phyloP scores from a whole-genome alignment of 2,113 vertebrate genomes.

The Jaculus jaculus region DNA sequence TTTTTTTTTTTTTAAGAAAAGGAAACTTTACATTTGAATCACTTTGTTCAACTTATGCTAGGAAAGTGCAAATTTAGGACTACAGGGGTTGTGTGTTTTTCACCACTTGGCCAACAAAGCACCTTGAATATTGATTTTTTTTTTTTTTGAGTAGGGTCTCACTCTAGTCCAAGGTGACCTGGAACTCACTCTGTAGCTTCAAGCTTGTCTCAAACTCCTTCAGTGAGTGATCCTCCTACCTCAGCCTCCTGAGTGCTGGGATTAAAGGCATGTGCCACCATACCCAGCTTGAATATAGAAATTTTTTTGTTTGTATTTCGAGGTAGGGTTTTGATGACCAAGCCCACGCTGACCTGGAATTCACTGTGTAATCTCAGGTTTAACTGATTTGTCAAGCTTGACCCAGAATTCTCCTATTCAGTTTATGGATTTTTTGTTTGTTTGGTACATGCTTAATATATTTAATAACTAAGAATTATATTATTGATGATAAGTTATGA shows the following conservation, averaged over 20 bases:
- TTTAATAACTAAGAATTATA: not conserved
- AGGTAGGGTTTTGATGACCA: too few relatives aligned
- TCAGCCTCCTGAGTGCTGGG: too few relatives aligned
- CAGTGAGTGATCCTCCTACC: too few relatives aligned
- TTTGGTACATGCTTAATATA: not conserved
- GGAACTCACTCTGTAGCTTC: too few relatives aligned
- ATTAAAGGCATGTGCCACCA: too few relatives aligned
- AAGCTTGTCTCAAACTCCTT: too few relatives aligned
- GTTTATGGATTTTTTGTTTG: not conserved
- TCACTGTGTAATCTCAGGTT: not conserved
- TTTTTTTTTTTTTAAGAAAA: too few relatives aligned
- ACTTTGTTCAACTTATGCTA: not conserved
- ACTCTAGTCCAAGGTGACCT: too few relatives aligned
- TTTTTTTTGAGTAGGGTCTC: too few relatives aligned
- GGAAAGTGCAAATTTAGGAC: not conserved
- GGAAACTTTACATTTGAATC: not conserved
- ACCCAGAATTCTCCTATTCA: not conserved
- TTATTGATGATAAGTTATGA: not conserved
- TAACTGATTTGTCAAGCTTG: not conserved
- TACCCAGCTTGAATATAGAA: not conserved
- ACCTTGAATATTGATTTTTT: not conserved
- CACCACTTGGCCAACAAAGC: not conserved
- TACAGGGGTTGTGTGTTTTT: not conserved
- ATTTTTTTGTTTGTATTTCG: too few relatives aligned
- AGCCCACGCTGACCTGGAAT: too few relatives aligned